Percentiles rank a stretch among this genome's conserved stretches.
These are phyloP conservation scores for Festucalex cinctus DNA, from an alignment of 2,113 vertebrate genomes.

Conservation along the genomic window DNA sequence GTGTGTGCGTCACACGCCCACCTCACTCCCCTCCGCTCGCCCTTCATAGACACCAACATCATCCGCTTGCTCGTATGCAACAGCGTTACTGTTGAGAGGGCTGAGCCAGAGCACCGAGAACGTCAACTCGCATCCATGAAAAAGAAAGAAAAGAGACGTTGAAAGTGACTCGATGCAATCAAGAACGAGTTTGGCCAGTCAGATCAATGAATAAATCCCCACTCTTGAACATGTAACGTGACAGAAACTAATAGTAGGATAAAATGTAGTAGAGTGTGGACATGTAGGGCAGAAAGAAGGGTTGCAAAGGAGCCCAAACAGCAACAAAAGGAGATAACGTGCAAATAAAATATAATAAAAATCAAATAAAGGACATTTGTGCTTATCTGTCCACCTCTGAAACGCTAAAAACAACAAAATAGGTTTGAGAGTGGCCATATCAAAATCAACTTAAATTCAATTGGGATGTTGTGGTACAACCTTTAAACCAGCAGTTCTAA, in stretches of 20 bases:
- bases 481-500: too few species aligned
- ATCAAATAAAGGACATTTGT: too few species aligned
- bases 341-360: too few species aligned
- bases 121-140: background rate
- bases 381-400: too few species aligned
- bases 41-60: conserved; percentile 24
- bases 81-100: background rate
- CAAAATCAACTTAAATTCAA: too few species aligned
- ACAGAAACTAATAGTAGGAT: background rate
- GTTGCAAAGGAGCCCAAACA: too few species aligned
- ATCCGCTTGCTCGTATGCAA: conserved; percentile 13
- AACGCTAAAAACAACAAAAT: too few species aligned
- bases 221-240: background rate
- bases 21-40: conserved; percentile 1
- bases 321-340: background rate
- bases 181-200: background rate
- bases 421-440: too few species aligned
- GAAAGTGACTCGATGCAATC: background rate
- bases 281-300: too few species aligned
- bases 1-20: conserved; percentile 50
- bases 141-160: background rate
- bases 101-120: background rate
- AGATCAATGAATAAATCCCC: background rate
- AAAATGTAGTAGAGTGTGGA: background rate
- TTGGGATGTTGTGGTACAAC: too few species aligned